Conservation (phyloP, 2,113 vertebrate species). For the Phalacrocorax brasilianus region DNA sequence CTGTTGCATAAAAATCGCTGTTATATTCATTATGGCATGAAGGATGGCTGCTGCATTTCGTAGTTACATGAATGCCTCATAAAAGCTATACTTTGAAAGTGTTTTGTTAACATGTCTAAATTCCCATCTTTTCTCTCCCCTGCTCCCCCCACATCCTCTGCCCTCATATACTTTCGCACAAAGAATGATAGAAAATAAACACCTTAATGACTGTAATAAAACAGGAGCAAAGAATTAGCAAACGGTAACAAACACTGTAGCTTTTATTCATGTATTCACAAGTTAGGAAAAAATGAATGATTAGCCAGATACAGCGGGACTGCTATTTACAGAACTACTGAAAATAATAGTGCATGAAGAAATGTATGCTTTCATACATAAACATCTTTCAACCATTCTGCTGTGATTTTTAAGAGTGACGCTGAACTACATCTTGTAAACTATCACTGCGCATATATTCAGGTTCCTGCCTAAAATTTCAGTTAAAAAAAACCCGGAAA, state of each 20-base stretch:
- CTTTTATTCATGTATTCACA: neutral
- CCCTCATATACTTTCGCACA: neutral
- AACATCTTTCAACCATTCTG: neutral
- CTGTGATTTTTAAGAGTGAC: neutral
- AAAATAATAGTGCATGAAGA: neutral
- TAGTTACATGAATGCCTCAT: neutral
- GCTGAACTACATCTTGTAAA: neutral
- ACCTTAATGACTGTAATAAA: neutral
- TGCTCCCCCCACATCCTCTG: neutral
- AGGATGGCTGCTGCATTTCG: neutral
- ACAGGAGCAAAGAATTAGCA: neutral
- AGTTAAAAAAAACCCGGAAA: neutral
- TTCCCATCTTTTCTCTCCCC: neutral
- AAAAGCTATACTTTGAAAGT: neutral
- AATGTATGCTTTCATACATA: neutral
- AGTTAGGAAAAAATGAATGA: neutral
- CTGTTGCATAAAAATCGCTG: fast-evolving
- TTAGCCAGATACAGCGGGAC: neutral
- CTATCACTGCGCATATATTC: neutral
- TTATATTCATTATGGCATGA: neutral
- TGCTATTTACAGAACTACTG: neutral
- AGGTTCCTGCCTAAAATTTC: neutral
- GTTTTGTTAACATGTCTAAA: neutral
- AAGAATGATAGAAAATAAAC: neutral
- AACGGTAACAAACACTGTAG: neutral